Conservation (phyloP, 2,113 vertebrate genomes). For the Hypocryptadius cinnamomeus region DNA sequence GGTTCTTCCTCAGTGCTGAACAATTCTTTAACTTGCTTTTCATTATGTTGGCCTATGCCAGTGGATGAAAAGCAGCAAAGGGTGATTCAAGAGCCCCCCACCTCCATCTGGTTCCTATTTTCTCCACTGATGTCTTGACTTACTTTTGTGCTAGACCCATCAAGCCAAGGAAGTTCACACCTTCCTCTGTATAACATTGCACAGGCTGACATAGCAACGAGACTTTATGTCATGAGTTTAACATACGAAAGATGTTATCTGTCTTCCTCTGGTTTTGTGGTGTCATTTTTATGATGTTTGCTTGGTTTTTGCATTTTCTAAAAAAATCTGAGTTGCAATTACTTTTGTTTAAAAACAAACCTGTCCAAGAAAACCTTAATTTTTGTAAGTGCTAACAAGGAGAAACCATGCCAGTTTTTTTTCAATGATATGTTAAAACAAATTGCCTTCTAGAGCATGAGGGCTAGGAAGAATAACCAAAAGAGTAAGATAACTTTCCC, state of each 20-base stretch:
- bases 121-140: not conserved
- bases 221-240: not conserved
- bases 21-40: not conserved
- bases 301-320: not conserved
- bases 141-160: not conserved
- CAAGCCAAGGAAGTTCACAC: not conserved
- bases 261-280: not conserved
- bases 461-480: not conserved
- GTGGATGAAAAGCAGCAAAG: not conserved
- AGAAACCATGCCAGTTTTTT: not conserved
- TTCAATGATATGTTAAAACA: not conserved
- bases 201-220: not conserved
- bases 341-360: not conserved
- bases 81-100: not conserved
- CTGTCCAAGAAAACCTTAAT: not conserved
- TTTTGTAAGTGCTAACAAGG: not conserved
- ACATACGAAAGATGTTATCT: not conserved
- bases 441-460: not conserved
- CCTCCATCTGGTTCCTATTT: not conserved
- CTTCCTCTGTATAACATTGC: not conserved
- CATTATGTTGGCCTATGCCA: not conserved
- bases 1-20: not conserved
- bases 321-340: not conserved
- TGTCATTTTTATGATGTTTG: not conserved
- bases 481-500: not conserved